Base-by-base conservation (phyloP, 2,797 vertebrate genomes). In the Xiphorhynchus erythropygius region DNA sequence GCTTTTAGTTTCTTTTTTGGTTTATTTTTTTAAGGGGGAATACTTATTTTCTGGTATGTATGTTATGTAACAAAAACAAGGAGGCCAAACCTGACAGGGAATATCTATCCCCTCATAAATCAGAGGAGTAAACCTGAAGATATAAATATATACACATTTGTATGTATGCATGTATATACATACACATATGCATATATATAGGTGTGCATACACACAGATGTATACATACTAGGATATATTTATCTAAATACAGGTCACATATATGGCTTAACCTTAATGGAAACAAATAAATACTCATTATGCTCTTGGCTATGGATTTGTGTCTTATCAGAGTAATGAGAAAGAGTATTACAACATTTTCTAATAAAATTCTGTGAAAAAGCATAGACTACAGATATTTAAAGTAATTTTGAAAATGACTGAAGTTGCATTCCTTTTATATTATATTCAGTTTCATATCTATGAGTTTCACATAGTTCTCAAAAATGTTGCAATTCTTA, bases 371-470 rank as follows among this genome's bases (percentile, higher is more conserved):
- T 77, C 5, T 39, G 7, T 22, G 14, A 14, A 23, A 47, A 41
- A 22, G 0, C 2, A 0, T 6, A 44, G 14, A 57, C 13, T 33
- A 37, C 4, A 64, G 27, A 11, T 84, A n/a, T 18, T 49, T 60
- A 14, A 87, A 81, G 2, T 28, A 60, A 67, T 52, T 64, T 18
- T 44, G 32, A 41, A 84, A 87, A 68, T n/a, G 1, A 16, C 24
- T 57, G 30, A 65, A 30, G 10, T 57, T 56, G 4, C 3, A 32
- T 84, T 68, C 22, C 6, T 2, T 77, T 75, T 67, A n/a, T 23
- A 53, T 71, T 67, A 18, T 24, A 78, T 60, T 39, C 53, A 24
- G 39, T 84, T 52, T 75, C 11, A 23, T 75, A 13, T 33, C 33
- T 52, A 25, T 39, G 24, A 77, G 3, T 27, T 76, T 70, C 35